A percentile compares a stretch with the other conserved stretches of the same genome.
Evolutionary conservation across 2,888 invertebrate species (phyloP).

Genomic region (Mesorhabditis spiculigera): DNA sequence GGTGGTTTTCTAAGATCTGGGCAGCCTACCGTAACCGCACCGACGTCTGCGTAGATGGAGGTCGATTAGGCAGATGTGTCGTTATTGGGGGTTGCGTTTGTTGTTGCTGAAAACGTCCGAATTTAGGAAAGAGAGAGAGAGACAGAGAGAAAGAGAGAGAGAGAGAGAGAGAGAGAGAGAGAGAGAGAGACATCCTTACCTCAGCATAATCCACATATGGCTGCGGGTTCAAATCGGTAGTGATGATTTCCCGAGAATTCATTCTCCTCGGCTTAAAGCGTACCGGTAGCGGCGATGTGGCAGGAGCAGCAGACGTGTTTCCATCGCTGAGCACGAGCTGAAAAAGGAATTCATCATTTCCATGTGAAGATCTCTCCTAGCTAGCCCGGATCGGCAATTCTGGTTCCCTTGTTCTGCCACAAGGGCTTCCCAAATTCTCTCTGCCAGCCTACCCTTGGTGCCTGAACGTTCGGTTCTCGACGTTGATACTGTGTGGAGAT

Average conservation of each 20-base stretch:
- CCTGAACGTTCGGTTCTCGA: background rate
- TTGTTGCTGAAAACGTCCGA: background rate
- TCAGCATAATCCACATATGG: background rate
- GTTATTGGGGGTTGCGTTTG: too few relatives aligned
- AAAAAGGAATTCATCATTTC: background rate
- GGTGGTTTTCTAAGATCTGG: background rate
- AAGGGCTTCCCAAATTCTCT: background rate
- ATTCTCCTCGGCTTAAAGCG: background rate
- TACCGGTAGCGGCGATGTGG: background rate
- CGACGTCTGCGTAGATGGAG: background rate
- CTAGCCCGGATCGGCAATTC: too few relatives aligned
- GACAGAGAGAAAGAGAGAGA: background rate
- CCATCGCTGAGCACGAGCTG: background rate
- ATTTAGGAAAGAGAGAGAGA: background rate
- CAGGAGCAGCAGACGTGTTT: background rate
- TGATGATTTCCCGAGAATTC: background rate
- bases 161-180: background rate
- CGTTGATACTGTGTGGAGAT: conserved; percentile 2
- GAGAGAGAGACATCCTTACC: background rate
- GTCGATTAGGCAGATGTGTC: background rate
- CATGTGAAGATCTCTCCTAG: too few relatives aligned
- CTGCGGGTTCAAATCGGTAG: background rate
- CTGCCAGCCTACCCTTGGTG: conserved; percentile 4
- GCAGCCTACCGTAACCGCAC: background rate
- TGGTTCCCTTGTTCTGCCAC: background rate